Evolutionary conservation across 2,113 vertebrate species (phyloP).

Genomic region (Colaptes auratus): DNA sequence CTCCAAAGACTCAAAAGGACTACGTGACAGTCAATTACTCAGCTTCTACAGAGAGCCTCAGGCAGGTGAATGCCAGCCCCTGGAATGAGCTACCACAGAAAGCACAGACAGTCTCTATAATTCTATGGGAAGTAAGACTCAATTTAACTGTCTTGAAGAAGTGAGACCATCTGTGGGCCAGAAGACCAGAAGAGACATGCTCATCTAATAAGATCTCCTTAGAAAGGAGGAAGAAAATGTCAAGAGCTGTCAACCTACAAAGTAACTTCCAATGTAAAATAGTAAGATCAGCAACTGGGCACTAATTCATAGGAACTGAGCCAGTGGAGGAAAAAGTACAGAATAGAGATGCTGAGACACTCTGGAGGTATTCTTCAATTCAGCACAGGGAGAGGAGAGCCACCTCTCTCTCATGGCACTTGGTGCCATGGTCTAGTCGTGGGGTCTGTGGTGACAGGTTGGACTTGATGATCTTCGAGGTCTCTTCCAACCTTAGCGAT

Average conservation of each 20-base stretch:
- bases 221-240: background rate
- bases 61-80: background rate
- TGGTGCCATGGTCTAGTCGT: too few relatives aligned
- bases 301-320: background rate
- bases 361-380: background rate
- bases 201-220: fast-evolving
- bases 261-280: background rate
- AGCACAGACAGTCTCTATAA: background rate
- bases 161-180: background rate
- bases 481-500: too few relatives aligned
- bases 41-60: background rate
- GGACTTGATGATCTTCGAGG: too few relatives aligned
- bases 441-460: too few relatives aligned
- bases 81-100: background rate
- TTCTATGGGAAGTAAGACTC: background rate
- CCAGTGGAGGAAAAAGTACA: background rate
- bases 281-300: background rate
- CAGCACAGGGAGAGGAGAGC: background rate
- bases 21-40: background rate
- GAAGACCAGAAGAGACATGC: background rate
- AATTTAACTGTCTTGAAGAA: background rate
- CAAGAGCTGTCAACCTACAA: background rate
- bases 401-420: too few relatives aligned
- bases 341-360: background rate
- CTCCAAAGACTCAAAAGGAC: background rate